A percentile compares a stretch with the other conserved stretches of the same genome.
These are phyloP conservation scores for Megamerina dolium DNA, from an alignment of 2,888 invertebrate species.

Conservation along the genomic window DNA sequence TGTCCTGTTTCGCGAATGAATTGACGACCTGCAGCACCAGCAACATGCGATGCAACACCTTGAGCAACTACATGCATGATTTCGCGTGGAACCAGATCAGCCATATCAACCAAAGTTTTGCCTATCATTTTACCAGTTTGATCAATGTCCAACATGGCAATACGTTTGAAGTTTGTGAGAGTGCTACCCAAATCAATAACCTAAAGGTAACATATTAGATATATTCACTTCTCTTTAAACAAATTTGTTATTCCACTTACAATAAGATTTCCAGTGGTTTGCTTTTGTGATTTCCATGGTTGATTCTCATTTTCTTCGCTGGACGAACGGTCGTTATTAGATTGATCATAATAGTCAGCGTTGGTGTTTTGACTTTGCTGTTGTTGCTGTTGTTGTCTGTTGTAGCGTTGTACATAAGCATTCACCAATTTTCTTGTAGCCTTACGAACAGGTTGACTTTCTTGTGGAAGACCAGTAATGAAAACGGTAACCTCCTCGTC, in stretches of 20 bases:
- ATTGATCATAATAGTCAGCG: slow-evolving; percentile 7
- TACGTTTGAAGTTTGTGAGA: slow-evolving; percentile 29
- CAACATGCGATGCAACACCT: slow-evolving; percentile 41
- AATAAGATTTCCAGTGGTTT: slow-evolving; percentile 30
- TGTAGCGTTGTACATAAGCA: slow-evolving; percentile 39
- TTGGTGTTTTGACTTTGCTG: slow-evolving; percentile 15
- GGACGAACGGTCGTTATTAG: slow-evolving; percentile 2
- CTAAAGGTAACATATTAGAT: no score
- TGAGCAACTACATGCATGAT: slow-evolving; percentile 41
- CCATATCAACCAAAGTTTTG: slow-evolving; percentile 32
- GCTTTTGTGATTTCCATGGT: neutral
- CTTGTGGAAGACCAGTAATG: slow-evolving; percentile 36
- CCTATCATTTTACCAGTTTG: slow-evolving; percentile 32
- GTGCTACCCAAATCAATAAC: slow-evolving; percentile 38
- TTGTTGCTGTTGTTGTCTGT: slow-evolving; percentile 16
- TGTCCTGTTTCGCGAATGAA: slow-evolving; percentile 36
- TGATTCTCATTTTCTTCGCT: slow-evolving; percentile 14
- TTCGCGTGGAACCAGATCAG: slow-evolving; percentile 31
- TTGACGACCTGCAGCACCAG: slow-evolving; percentile 39
- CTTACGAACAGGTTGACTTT: slow-evolving; percentile 31
- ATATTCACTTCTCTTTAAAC: no score
- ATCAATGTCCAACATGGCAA: slow-evolving; percentile 32
- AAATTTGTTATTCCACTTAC: slow-evolving; percentile 25
- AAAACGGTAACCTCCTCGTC: slow-evolving; percentile 40
- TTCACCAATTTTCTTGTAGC: slow-evolving; percentile 31